Evolutionary conservation across 2,888 invertebrate species (phyloP), one percentile per base, ranked within the genome.

Genomic region (Onthophagus sagittarius): DNA sequence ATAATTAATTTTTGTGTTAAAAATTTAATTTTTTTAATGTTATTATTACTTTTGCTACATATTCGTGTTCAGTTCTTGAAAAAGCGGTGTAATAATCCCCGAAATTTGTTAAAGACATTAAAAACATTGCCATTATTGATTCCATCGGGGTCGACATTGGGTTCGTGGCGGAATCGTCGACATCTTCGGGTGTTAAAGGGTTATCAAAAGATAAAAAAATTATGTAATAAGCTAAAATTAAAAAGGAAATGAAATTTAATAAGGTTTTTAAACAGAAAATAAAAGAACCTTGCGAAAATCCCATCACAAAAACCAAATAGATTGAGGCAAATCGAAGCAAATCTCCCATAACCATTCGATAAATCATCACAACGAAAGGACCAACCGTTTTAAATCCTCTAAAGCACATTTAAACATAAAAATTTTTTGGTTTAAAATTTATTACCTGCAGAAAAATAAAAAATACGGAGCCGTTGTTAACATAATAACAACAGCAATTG

Each of bases 321-420:
- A 99, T 99, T 69, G 94, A 93, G 76, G 98, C 97, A 85, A 99
- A 99, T 77, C 99, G 90, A 31, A 98, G 87, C 33, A 99, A 88
- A 86, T 99, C 99, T 73, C 98, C 97, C 90, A 94, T 94, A 70
- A 99, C 94, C 97, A 99, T 99, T 77, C 98, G 91, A 86, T 99
- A 99, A 79, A 99, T 97, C 98, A 99, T 99, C 78, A 98, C 96
- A n/a, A 99, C 99, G 90, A 99, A 99, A 0, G 99, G 99, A 2
- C 99, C 99, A 0, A 99, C 98, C 0, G 98, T 96, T 86, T 97
- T 97, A 85, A 99, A 97, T 11, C 98, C 98, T 81, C 99, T 97
- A 86, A 63, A 88, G 31, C 5, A 62, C 14, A 62, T 11, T 53
- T 23, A 23, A 23, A 23, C 23, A 23, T n/a, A 23, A 9, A 5